A percentile compares a stretch with the other conserved stretches of the same genome.
phyloP scores from a whole-genome alignment of 2,797 vertebrate genomes.

The Tiaroga cobitis region DNA sequence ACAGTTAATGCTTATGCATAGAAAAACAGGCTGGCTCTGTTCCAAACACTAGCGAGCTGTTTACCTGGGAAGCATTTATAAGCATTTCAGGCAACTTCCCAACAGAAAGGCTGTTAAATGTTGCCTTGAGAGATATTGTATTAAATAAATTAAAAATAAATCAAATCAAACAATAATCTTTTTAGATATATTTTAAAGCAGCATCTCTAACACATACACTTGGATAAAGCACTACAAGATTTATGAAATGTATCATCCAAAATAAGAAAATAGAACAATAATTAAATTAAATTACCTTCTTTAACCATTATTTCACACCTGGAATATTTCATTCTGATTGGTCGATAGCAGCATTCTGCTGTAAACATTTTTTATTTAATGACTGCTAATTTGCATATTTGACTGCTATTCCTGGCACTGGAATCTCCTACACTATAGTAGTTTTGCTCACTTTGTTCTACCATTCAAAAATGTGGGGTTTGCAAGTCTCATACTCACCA shows the following conservation, averaged over 20 bases:
- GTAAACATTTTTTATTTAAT: no score
- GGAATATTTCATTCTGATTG: not conserved
- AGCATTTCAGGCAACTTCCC: not conserved
- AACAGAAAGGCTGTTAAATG: not conserved
- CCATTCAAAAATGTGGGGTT: no score
- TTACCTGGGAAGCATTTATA: slow-evolving; percentile 11
- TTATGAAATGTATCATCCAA: not conserved
- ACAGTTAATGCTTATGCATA: slow-evolving; percentile 17
- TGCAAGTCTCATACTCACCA: no score
- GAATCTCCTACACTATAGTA: not conserved
- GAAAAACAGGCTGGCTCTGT: slow-evolving; percentile 6
- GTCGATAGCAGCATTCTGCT: not conserved
- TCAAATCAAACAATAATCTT: not conserved
- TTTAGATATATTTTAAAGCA: not conserved
- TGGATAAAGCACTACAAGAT: not conserved
- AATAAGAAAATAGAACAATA: not conserved
- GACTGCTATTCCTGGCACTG: not conserved
- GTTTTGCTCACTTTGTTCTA: no score
- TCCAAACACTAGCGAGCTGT: not conserved
- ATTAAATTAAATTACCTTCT: not conserved
- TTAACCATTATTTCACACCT: not conserved
- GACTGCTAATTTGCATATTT: not conserved
- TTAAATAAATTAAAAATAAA: not conserved
- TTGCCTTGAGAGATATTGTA: no score
- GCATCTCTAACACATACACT: not conserved